Evolutionary conservation across 1,140 invertebrate genomes (phyloP).

Genomic region (Drosophila bocki): DNA sequence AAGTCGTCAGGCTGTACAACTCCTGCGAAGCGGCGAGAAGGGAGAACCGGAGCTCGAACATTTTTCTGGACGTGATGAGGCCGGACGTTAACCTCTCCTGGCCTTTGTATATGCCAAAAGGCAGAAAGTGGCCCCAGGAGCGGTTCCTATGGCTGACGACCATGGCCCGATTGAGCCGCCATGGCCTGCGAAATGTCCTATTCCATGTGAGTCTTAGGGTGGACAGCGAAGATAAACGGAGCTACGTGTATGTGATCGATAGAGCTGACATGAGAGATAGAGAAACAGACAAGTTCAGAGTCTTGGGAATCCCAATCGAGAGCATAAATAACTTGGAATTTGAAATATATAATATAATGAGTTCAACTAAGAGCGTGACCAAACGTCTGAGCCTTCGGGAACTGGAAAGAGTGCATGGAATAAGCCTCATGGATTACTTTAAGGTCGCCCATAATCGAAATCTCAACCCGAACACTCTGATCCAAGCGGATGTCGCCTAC

Average conservation of each 20-base stretch:
- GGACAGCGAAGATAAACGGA: not conserved
- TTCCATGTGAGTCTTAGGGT: not conserved
- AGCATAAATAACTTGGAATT: accelerated
- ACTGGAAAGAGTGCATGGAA: not conserved
- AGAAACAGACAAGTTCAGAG: not conserved
- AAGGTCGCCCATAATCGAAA: not conserved
- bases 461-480: not conserved
- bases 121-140: not conserved
- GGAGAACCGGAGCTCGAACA: not conserved
- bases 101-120: not conserved
- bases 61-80: not conserved
- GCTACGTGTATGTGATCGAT: not conserved
- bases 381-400: not conserved
- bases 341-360: not conserved
- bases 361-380: not conserved
- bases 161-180: not conserved
- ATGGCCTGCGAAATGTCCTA: not conserved
- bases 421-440: not conserved
- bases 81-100: not conserved
- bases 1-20: not conserved
- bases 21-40: not conserved
- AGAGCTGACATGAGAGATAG: no score
- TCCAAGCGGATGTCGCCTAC: not conserved
- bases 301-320: not conserved
- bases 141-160: not conserved